These are phyloP conservation scores for Ophiothrix spiculata DNA, from an alignment of 35 echinoderm and acorn worm species.

Conservation along the genomic window DNA sequence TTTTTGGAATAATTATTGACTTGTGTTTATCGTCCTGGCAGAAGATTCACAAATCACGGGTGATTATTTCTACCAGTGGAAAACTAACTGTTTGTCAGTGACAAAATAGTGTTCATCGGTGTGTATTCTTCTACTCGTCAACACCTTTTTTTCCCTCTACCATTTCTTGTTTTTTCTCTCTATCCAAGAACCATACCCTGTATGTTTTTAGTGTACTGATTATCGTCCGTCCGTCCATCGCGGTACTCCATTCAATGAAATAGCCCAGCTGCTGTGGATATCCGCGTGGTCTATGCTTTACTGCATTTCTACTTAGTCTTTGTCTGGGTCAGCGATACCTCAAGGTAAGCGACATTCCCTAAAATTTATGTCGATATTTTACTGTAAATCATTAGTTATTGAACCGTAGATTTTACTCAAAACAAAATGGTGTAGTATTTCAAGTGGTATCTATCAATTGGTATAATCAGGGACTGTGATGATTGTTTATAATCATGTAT, in stretches of 20 bases:
- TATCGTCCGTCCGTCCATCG: background rate
- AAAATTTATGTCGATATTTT: background rate
- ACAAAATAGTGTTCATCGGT: constrained; percentile 9
- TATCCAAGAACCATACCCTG: background rate
- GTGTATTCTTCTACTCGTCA: constrained; percentile 6
- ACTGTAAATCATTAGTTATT: background rate
- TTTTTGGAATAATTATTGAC: background rate
- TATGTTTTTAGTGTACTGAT: constrained; percentile 5
- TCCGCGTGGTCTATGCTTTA: constrained; percentile 1
- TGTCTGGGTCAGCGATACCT: constrained; percentile 10
- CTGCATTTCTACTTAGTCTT: background rate
- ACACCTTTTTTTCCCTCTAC: constrained; percentile 10
- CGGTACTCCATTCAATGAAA: constrained; percentile 1
- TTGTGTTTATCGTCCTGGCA: background rate
- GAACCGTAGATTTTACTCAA: background rate
- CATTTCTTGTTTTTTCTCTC: no score
- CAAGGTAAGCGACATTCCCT: background rate
- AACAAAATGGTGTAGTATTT: background rate
- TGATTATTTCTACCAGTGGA: background rate
- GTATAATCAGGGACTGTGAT: background rate
- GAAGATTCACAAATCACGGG: background rate
- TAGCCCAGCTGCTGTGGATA: constrained; percentile 4
- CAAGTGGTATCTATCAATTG: background rate
- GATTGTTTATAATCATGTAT: background rate
- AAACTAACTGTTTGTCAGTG: background rate